A percentile compares a stretch with the other conserved stretches of the same genome.
These are phyloP conservation scores for Heliconius charithonia DNA, from an alignment of 2,888 invertebrate genomes.

Conservation along the genomic window DNA sequence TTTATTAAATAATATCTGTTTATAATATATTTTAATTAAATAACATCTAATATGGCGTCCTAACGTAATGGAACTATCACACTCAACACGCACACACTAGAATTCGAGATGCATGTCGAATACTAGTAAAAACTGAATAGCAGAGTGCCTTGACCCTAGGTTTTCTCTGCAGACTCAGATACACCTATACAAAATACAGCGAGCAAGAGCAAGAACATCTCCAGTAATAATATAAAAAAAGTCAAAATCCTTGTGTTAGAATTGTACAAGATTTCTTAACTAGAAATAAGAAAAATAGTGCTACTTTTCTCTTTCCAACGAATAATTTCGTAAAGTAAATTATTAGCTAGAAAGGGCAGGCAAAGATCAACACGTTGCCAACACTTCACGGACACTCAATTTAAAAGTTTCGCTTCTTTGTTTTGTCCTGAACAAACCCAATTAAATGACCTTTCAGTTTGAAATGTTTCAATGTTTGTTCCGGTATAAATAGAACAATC, in stretches of 20 bases:
- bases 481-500: constrained; percentile 18
- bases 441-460: constrained; percentile 79
- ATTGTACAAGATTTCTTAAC: constrained; percentile 7
- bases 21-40: no score
- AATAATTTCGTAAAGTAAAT: constrained; percentile 64
- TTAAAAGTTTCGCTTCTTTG: constrained; percentile 81
- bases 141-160: no score
- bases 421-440: constrained; percentile 84
- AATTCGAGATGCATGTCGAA: no score
- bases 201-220: no score
- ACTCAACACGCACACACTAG: no score
- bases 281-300: constrained; percentile 25
- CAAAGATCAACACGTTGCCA: constrained; percentile 82
- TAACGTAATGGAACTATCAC: no score
- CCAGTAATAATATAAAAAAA: neutral
- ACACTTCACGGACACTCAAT: constrained; percentile 83
- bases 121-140: no score
- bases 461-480: constrained; percentile 72
- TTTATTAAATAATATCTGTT: no score
- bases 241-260: neutral
- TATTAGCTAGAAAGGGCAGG: constrained; percentile 70
- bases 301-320: constrained; percentile 27
- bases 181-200: no score
- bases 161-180: neutral
- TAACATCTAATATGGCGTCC: no score